phyloP scores from a whole-genome alignment of 2,797 vertebrate species.

The Tenualosa thibaudeaui region DNA sequence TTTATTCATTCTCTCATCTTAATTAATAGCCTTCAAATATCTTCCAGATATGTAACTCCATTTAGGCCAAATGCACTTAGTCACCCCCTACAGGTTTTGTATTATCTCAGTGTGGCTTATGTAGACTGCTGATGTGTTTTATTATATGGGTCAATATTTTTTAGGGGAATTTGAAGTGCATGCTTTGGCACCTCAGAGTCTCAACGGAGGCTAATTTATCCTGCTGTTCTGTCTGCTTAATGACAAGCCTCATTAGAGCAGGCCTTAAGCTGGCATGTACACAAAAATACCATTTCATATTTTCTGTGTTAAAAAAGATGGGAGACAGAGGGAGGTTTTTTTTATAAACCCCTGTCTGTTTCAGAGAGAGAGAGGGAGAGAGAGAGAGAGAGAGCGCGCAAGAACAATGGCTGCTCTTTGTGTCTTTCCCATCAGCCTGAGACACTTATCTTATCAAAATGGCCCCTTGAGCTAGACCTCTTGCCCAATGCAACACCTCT shows the following conservation, averaged over 20 bases:
- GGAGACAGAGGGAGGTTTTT: background rate
- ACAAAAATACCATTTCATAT: conserved; percentile 39
- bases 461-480: conserved; percentile 16
- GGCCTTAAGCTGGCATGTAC: conserved; percentile 30
- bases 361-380: background rate
- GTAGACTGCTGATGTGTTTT: conserved; percentile 38
- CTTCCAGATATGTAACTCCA: conserved; percentile 44
- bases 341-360: background rate
- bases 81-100: conserved; percentile 42
- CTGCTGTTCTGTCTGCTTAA: conserved; percentile 47
- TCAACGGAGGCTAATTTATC: conserved; percentile 49
- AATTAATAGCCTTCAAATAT: conserved; percentile 47
- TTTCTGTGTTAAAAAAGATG: conserved; percentile 20
- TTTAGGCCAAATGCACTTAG: conserved; percentile 43
- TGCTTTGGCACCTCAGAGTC: conserved; percentile 44
- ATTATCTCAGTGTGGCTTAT: conserved; percentile 30
- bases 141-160: conserved; percentile 54
- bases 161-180: conserved; percentile 49
- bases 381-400: too few species aligned
- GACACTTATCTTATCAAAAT: conserved; percentile 21
- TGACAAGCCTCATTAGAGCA: conserved; percentile 46
- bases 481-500: background rate
- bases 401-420: conserved; percentile 18
- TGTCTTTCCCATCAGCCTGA: conserved; percentile 26
- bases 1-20: conserved; percentile 44